Conservation (phyloP, 2,888 invertebrate genomes). For the Drosophila macrothrix region DNA sequence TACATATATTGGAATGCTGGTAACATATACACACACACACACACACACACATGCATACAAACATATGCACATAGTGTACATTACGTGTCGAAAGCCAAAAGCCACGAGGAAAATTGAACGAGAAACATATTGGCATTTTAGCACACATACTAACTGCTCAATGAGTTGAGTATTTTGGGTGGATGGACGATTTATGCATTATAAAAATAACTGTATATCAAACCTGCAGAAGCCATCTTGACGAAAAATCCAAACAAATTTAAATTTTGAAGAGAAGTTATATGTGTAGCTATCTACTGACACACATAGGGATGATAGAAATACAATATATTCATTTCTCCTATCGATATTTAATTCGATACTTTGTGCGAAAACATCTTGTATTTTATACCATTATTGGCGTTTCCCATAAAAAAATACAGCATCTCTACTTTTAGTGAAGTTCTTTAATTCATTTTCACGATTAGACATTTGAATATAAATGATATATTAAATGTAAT, state of each 20-base stretch:
- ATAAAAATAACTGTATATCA: constrained; percentile 84
- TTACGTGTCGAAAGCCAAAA: constrained; percentile 59
- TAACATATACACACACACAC: not conserved
- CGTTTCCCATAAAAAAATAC: not conserved
- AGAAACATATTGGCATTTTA: not conserved
- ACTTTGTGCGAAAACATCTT: not conserved
- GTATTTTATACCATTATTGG: not conserved
- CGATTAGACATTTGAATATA: not conserved
- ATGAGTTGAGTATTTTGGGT: not conserved
- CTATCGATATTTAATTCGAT: constrained; percentile 29
- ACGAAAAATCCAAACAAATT: constrained; percentile 82
- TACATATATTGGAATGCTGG: constrained; percentile 3
- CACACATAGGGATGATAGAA: constrained; percentile 24
- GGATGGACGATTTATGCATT: not conserved
- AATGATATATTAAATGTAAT: not conserved
- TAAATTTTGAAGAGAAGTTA: constrained; percentile 65
- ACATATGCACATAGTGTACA: constrained; percentile 23
- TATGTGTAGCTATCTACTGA: constrained; percentile 52
- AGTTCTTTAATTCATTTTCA: not conserved
- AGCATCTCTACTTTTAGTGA: not conserved
- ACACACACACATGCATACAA: constrained; percentile 6
- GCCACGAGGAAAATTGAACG: constrained; percentile 40
- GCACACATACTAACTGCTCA: not conserved
- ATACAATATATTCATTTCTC: constrained; percentile 20
- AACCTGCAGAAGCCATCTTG: constrained; percentile 92